Evolutionary conservation across 2,113 vertebrate genomes (phyloP).

Genomic region (Entomyzon cyanotis): DNA sequence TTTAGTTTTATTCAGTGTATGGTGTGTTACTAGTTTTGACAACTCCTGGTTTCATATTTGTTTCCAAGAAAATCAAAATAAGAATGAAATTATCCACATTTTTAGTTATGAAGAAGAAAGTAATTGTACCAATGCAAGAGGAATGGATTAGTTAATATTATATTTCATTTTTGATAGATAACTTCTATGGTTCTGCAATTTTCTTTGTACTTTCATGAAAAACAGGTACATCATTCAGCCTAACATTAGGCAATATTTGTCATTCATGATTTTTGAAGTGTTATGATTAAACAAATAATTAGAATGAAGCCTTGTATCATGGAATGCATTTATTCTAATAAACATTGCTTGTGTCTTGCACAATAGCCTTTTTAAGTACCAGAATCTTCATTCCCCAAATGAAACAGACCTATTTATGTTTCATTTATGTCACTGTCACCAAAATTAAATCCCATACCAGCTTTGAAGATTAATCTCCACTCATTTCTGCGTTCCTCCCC

Average conservation of each 20-base stretch:
- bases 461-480: not conserved
- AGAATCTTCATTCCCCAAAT: slow-evolving; percentile 9
- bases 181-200: not conserved
- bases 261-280: not conserved
- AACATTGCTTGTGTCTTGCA: not conserved
- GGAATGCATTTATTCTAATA: not conserved
- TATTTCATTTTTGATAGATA: not conserved
- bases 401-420: not conserved
- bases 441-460: not conserved
- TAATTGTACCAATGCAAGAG: not conserved
- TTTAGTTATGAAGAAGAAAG: not conserved
- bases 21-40: not conserved
- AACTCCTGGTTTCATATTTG: not conserved
- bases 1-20: not conserved
- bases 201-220: not conserved
- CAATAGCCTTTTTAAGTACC: not conserved
- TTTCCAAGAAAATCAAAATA: not conserved
- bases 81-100: not conserved
- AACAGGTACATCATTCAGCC: not conserved
- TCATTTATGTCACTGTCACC: not conserved
- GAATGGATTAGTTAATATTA: not conserved
- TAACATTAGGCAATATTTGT: not conserved
- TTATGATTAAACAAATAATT: not conserved
- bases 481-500: not conserved
- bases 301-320: not conserved